phyloP scores from a whole-genome alignment of 1,140 invertebrate genomes.

The Frieseomelitta varia region DNA sequence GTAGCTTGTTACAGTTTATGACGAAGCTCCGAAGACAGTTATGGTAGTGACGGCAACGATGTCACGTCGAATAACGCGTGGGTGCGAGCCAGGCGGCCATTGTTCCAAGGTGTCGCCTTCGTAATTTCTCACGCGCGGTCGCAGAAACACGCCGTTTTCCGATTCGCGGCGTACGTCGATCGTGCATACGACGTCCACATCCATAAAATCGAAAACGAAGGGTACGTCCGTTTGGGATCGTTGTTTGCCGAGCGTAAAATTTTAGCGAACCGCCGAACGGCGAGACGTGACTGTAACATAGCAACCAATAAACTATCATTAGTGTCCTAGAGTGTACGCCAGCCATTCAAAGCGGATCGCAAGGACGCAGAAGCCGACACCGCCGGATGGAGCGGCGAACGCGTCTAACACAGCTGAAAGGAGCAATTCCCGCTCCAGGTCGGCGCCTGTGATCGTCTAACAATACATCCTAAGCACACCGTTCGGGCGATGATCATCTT shows the following conservation, averaged over 20 bases:
- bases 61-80: constrained; percentile 48
- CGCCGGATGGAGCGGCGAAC: background rate
- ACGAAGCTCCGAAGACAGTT: constrained; percentile 55
- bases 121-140: constrained; percentile 15
- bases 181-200: background rate
- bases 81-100: constrained; percentile 39
- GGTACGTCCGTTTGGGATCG: background rate
- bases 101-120: constrained; percentile 54
- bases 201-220: background rate
- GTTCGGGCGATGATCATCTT: constrained; percentile 60
- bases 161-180: background rate
- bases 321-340: background rate
- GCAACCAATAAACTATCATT: constrained; percentile 29
- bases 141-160: background rate
- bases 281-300: background rate
- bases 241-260: background rate
- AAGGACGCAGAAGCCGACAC: constrained; percentile 17
- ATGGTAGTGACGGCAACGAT: constrained; percentile 45
- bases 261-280: background rate
- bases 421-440: background rate
- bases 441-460: constrained; percentile 44
- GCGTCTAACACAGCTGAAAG: constrained; percentile 11
- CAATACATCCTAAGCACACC: constrained; percentile 64
- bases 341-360: constrained; percentile 4
- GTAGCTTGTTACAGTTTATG: constrained; percentile 62